Conservation (phyloP, 1,140 invertebrate genomes). For the Tetragonula clypearis region DNA sequence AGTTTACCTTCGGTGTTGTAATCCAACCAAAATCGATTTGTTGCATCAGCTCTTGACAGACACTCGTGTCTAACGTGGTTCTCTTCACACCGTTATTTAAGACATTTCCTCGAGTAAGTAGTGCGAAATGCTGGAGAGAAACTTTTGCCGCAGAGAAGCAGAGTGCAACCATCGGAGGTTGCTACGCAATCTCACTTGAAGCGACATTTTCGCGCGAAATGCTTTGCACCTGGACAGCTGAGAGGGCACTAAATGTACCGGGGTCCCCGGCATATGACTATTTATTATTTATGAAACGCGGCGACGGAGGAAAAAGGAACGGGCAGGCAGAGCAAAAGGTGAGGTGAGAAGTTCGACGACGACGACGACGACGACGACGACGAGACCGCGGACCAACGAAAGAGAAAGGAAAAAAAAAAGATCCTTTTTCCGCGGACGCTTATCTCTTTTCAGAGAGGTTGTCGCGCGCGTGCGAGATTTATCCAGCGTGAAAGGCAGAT, state of each 20-base stretch:
- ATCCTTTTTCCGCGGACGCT: constrained; percentile 45
- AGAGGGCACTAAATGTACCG: constrained; percentile 56
- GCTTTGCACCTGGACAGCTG: constrained; percentile 45
- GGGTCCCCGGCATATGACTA: constrained; percentile 52
- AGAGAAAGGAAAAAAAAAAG: constrained; percentile 50
- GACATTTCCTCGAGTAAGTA: no score
- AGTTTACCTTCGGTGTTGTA: no score
- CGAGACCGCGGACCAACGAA: constrained; percentile 12
- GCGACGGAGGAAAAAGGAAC: neutral
- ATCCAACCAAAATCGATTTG: no score
- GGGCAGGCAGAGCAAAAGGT: neutral
- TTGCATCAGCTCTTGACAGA: no score
- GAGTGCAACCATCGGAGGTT: no score
- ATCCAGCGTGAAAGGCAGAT: constrained; percentile 57
- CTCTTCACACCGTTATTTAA: no score
- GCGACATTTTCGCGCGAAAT: neutral
- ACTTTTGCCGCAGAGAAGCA: no score
- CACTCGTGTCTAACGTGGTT: no score
- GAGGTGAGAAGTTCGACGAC: constrained; percentile 34
- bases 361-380: constrained; percentile 1
- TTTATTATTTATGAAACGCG: constrained; percentile 63
- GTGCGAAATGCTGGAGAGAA: no score
- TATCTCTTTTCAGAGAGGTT: constrained; percentile 59
- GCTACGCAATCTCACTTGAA: neutral
- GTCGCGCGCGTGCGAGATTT: constrained; percentile 51